Evolutionary conservation across 2,797 vertebrate genomes (phyloP).

Genomic region (Peromyscus melanophrys): DNA sequence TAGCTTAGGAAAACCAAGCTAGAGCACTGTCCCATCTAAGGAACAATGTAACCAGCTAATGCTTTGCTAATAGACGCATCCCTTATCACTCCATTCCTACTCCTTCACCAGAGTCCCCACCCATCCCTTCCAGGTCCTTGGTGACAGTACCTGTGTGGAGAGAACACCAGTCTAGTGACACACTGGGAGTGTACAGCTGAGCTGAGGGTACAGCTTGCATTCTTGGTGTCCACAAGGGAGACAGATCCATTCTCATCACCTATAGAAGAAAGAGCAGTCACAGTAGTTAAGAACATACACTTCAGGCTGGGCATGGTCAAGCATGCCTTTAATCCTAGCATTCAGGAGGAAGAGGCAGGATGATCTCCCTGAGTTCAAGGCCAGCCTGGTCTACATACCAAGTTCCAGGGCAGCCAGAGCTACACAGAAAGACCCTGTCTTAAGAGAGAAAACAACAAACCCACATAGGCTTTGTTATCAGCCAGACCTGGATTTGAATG

Average conservation of each 20-base stretch:
- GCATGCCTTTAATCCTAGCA: background rate
- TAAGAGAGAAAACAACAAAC: background rate
- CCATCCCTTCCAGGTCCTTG: background rate
- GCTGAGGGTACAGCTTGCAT: conserved; percentile 87
- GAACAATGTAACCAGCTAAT: too few species aligned
- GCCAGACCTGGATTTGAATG: background rate
- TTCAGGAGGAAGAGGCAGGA: background rate
- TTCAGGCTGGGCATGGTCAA: background rate
- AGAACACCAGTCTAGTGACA: conserved; percentile 93
- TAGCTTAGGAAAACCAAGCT: background rate
- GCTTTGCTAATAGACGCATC: background rate
- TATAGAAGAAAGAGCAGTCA: conserved; percentile 78
- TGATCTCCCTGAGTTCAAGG: background rate
- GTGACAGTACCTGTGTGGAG: conserved; percentile 93
- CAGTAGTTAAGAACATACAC: background rate
- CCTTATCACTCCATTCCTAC: background rate
- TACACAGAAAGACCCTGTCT: background rate
- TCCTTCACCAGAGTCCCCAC: background rate
- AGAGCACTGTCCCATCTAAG: background rate
- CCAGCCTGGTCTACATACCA: background rate
- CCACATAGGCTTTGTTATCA: background rate
- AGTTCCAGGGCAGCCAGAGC: background rate
- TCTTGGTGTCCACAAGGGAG: conserved; percentile 93
- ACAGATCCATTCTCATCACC: conserved; percentile 95
- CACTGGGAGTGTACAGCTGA: conserved; percentile 91